phyloP scores from a whole-genome alignment of 2,888 invertebrate species.

The Abscondita cerata region DNA sequence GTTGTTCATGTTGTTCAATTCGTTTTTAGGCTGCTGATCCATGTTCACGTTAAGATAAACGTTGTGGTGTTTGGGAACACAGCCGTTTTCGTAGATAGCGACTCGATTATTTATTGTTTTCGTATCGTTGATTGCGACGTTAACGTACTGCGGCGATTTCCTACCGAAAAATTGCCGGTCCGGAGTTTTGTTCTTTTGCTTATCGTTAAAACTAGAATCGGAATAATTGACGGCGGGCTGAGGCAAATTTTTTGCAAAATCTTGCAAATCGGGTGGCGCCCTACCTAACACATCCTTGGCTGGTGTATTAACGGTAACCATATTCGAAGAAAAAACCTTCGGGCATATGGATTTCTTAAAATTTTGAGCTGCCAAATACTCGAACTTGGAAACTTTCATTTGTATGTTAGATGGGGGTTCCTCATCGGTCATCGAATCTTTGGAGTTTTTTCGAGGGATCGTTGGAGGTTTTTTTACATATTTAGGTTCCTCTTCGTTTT shows the following conservation, averaged over 20 bases:
- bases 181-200: conserved; percentile 52
- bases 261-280: conserved; percentile 64
- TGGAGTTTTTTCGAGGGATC: conserved; percentile 65
- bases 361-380: conserved; percentile 73
- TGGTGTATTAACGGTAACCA: conserved; percentile 80
- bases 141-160: conserved; percentile 54
- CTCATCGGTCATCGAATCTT: conserved; percentile 57
- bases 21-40: conserved; percentile 50
- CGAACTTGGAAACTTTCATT: conserved; percentile 82
- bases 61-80: conserved; percentile 52
- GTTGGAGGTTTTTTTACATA: conserved; percentile 71
- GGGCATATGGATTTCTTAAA: conserved; percentile 69
- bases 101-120: conserved; percentile 58
- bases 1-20: conserved; percentile 53
- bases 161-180: conserved; percentile 54
- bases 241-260: conserved; percentile 67
- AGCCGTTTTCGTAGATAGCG: conserved; percentile 56
- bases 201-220: conserved; percentile 54
- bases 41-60: conserved; percentile 46
- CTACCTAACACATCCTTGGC: conserved; percentile 80
- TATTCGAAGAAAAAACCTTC: conserved; percentile 82
- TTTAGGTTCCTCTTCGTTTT: conserved; percentile 46
- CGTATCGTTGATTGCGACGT: conserved; percentile 55
- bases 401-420: conserved; percentile 68
- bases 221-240: conserved; percentile 61